Evolutionary conservation across 2,113 vertebrate species (phyloP).

Genomic region (Dascyllus trimaculatus): DNA sequence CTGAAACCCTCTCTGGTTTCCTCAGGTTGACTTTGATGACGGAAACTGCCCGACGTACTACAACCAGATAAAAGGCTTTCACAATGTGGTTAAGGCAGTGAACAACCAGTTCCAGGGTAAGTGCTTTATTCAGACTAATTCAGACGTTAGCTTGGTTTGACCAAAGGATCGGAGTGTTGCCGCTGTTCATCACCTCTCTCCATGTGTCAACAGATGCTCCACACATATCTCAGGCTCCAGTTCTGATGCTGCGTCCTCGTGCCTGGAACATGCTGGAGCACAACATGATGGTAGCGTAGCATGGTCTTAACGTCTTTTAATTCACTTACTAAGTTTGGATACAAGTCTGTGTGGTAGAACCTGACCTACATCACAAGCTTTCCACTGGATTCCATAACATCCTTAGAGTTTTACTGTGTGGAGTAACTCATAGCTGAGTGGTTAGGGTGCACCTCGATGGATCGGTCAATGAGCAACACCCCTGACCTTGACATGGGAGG

Average conservation of each 20-base stretch:
- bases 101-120: constrained; percentile 79
- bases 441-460: too few relatives aligned
- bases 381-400: too few relatives aligned
- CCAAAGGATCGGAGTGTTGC: neutral
- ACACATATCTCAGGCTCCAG: constrained; percentile 81
- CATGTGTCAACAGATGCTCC: constrained; percentile 73
- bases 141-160: too few relatives aligned
- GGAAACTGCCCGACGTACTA: constrained; percentile 85
- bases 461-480: too few relatives aligned
- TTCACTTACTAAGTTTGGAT: neutral
- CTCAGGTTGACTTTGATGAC: constrained; percentile 88
- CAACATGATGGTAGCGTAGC: constrained; percentile 81
- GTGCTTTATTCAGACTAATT: constrained; percentile 3
- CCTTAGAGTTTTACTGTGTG: too few relatives aligned
- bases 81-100: constrained; percentile 82
- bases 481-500: too few relatives aligned
- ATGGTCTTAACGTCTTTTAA: neutral
- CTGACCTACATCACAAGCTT: too few relatives aligned
- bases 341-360: neutral
- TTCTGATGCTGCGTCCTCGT: constrained; percentile 87
- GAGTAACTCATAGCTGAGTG: too few relatives aligned
- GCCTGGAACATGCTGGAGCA: constrained; percentile 88
- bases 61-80: constrained; percentile 87
- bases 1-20: neutral
- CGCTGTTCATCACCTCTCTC: neutral